phyloP scores from a whole-genome alignment of 2,888 invertebrate species.

The Masnerella sp. region DNA sequence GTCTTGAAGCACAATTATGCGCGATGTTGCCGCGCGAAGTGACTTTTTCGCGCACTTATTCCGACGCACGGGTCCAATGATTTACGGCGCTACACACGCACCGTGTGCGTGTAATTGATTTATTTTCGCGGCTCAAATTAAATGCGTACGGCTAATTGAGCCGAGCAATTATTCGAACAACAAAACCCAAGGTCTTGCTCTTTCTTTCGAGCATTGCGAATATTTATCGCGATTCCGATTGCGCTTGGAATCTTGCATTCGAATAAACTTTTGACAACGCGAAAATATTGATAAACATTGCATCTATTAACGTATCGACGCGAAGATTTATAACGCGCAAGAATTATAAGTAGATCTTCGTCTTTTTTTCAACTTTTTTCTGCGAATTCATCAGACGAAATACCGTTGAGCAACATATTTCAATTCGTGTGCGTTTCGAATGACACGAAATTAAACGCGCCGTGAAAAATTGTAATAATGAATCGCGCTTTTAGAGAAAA shows the following conservation, averaged over 20 bases:
- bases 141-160: slow-evolving; percentile 44
- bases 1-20: slow-evolving; percentile 39
- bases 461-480: no score
- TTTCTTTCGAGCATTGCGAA: slow-evolving; percentile 21
- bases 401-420: neutral
- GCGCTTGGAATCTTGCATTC: slow-evolving; percentile 12
- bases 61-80: slow-evolving; percentile 30
- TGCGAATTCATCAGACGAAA: neutral
- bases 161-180: slow-evolving; percentile 38
- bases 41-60: slow-evolving; percentile 39
- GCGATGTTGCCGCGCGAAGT: slow-evolving; percentile 37
- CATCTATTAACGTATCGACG: slow-evolving; percentile 6
- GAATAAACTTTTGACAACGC: no score
- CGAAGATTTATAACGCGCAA: slow-evolving; percentile 4
- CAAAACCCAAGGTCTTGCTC: slow-evolving; percentile 30
- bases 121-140: slow-evolving; percentile 44
- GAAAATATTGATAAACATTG: slow-evolving; percentile 22
- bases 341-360: neutral
- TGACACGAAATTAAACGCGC: no score
- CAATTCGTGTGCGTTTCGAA: neutral
- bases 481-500: neutral
- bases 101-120: slow-evolving; percentile 37
- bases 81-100: slow-evolving; percentile 22
- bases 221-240: slow-evolving; percentile 38
- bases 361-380: neutral